Conservation (phyloP, 2,888 invertebrate genomes). For the Lutraria lutraria region DNA sequence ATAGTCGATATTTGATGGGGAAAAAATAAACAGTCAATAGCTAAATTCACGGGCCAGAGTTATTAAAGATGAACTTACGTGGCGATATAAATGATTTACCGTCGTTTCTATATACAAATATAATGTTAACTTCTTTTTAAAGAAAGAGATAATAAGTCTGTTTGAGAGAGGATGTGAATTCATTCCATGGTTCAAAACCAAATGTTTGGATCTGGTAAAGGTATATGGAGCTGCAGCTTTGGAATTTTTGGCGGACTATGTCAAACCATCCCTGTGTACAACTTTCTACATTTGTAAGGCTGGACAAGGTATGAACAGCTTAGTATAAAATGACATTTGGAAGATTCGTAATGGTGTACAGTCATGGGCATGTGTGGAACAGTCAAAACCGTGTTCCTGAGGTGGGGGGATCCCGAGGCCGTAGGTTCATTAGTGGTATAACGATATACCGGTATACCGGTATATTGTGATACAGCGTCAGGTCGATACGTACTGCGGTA, state of each 20-base stretch:
- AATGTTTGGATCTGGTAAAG: conserved; percentile 40
- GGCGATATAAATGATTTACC: too few species aligned
- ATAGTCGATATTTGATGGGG: too few species aligned
- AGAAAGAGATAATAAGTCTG: conserved; percentile 24
- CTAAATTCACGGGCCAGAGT: too few species aligned
- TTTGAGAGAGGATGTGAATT: conserved; percentile 39
- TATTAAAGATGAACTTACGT: too few species aligned
- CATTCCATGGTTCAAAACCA: conserved; percentile 33
- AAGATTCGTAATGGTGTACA: not conserved
- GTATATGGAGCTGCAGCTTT: conserved; percentile 36
- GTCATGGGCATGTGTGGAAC: too few species aligned
- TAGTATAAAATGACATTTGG: not conserved
- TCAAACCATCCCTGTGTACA: conserved; percentile 37
- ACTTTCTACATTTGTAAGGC: conserved; percentile 33
- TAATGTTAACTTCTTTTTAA: not conserved
- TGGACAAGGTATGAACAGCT: not conserved
- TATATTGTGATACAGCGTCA: too few species aligned
- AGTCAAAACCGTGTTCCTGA: too few species aligned
- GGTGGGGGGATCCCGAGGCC: too few species aligned
- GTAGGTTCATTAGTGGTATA: too few species aligned
- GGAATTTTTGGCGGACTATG: conserved; percentile 19
- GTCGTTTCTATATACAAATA: not conserved
- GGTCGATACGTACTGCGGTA: too few species aligned
- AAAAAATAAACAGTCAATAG: not conserved
- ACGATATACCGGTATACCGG: too few species aligned